Percentiles rank a stretch among this genome's conserved stretches.
These are phyloP conservation scores for Drosophila borborema DNA, from an alignment of 2,888 invertebrate species.

Conservation along the genomic window DNA sequence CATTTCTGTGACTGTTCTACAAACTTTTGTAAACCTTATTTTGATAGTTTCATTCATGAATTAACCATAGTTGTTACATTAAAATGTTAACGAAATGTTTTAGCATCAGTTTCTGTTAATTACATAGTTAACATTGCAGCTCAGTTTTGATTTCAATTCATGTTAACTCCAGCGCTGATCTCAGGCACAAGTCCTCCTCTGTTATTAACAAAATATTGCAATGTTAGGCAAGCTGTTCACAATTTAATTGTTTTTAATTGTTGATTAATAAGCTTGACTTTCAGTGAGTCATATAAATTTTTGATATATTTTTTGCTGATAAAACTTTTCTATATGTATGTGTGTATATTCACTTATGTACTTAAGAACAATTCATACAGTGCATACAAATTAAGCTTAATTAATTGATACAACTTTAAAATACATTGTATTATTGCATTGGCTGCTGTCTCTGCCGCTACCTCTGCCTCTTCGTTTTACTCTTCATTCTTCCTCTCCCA, in stretches of 20 bases:
- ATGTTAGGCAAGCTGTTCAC: background rate
- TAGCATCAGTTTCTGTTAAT: background rate
- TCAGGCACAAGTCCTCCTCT: background rate
- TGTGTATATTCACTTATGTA: background rate
- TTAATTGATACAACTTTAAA: constrained; percentile 12
- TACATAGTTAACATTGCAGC: background rate
- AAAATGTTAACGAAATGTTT: background rate
- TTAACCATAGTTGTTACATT: background rate
- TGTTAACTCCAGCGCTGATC: background rate
- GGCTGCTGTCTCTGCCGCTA: background rate
- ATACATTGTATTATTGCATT: constrained; percentile 9
- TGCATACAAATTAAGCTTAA: background rate
- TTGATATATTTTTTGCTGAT: background rate
- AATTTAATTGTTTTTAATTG: constrained; percentile 13
- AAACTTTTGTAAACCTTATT: background rate
- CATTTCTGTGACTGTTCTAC: background rate
- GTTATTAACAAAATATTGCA: background rate
- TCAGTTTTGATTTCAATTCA: background rate
- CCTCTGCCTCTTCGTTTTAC: background rate
- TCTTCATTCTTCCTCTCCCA: background rate
- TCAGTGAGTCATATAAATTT: constrained; percentile 15
- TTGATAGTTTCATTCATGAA: background rate
- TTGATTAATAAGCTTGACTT: background rate
- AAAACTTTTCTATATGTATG: background rate
- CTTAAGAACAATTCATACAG: background rate